phyloP scores from a whole-genome alignment of 2,797 vertebrate species.

The Chelmon rostratus region DNA sequence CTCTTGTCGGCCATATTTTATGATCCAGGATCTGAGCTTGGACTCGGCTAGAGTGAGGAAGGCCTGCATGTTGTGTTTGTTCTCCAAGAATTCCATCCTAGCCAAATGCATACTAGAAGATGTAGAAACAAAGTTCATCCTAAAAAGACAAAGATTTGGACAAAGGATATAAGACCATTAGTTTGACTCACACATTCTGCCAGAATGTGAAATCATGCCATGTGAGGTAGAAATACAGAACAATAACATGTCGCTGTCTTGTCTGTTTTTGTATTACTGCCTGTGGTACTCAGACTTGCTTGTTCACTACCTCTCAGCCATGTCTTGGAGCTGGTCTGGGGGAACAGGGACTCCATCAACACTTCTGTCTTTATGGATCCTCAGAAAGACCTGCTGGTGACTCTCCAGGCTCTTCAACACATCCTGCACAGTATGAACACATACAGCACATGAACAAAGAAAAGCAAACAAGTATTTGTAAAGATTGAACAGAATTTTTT shows the following conservation, averaged over 20 bases:
- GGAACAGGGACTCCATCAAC: conserved; percentile 92
- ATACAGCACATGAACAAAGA: conserved; percentile 8
- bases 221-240: neutral
- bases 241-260: neutral
- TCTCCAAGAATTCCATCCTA: conserved; percentile 95
- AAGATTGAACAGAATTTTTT: neutral
- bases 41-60: conserved; percentile 93
- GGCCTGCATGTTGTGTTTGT: conserved; percentile 93
- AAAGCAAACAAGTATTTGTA: neutral
- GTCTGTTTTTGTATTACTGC: neutral
- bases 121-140: conserved; percentile 94
- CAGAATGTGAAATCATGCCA: conserved; percentile 10
- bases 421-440: conserved; percentile 81
- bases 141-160: conserved; percentile 70
- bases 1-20: conserved; percentile 94
- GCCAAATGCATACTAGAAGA: conserved; percentile 92
- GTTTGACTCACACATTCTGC: conserved; percentile 9
- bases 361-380: conserved; percentile 91
- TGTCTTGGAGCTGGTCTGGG: conserved; percentile 93
- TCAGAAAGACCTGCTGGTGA: conserved; percentile 92
- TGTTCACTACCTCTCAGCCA: conserved; percentile 91
- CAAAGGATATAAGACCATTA: conserved; percentile 28
- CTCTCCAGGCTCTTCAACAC: conserved; percentile 92
- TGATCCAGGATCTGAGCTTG: conserved; percentile 96
- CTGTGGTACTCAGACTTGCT: neutral